Evolutionary conservation across 2,888 invertebrate genomes (phyloP).

Genomic region (Drosophila nr. fundita): DNA sequence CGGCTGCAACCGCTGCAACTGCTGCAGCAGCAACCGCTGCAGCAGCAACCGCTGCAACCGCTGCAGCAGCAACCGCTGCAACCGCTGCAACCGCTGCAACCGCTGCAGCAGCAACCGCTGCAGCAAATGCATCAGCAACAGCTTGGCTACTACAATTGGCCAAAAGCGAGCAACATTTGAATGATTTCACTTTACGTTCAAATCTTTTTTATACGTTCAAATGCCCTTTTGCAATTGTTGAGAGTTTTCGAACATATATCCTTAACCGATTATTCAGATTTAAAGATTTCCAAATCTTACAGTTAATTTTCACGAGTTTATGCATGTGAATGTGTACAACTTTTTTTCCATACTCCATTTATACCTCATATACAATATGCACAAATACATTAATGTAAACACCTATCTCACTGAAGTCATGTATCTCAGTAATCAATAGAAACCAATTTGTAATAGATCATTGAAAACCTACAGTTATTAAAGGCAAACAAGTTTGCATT

Average conservation of each 20-base stretch:
- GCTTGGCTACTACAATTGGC: constrained; percentile 26
- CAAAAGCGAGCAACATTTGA: constrained; percentile 35
- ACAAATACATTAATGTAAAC: too few relatives aligned
- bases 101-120: constrained; percentile 24
- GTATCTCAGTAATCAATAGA: not conserved
- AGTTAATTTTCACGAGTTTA: not conserved
- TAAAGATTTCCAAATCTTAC: not conserved
- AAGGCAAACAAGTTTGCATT: not conserved
- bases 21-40: constrained; percentile 9
- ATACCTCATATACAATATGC: too few relatives aligned
- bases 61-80: constrained; percentile 6
- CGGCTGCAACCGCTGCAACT: constrained; percentile 28
- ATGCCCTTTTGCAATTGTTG: not conserved
- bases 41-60: constrained; percentile 3
- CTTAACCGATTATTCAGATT: not conserved
- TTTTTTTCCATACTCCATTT: not conserved
- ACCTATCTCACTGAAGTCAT: not conserved
- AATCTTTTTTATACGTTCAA: not conserved
- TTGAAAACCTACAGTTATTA: not conserved
- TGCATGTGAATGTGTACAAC: not conserved
- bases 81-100: constrained; percentile 20
- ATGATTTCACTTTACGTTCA: not conserved
- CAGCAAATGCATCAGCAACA: constrained; percentile 9
- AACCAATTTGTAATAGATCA: not conserved
- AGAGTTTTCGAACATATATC: not conserved